phyloP scores from a whole-genome alignment of 2,113 vertebrate species.

The Sisor rabdophorus region DNA sequence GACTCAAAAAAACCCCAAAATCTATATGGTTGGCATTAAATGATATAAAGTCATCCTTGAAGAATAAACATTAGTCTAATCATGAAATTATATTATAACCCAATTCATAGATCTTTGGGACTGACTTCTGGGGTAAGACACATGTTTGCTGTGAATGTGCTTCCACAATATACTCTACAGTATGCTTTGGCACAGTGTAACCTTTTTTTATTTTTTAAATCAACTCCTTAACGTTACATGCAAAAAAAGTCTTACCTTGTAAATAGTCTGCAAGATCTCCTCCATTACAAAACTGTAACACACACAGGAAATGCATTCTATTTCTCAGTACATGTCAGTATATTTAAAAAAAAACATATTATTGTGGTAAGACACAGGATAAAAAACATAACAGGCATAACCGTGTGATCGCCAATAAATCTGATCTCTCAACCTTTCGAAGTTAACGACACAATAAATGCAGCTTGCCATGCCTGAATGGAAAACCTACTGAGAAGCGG shows the following conservation, averaged over 20 bases:
- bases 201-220: background rate
- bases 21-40: too few species aligned
- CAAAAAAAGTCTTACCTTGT: constrained; percentile 80
- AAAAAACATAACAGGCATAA: constrained; percentile 2
- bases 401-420: constrained; percentile 31
- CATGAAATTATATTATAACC: too few species aligned
- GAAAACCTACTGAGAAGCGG: background rate
- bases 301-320: constrained; percentile 42
- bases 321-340: constrained; percentile 12
- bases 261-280: constrained; percentile 98
- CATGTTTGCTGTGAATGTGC: background rate
- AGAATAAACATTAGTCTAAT: background rate
- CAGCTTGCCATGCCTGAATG: background rate
- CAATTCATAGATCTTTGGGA: constrained; percentile 28
- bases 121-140: background rate
- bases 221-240: background rate
- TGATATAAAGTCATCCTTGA: background rate
- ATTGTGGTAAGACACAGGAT: background rate
- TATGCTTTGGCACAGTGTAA: background rate
- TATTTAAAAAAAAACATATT: background rate
- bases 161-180: background rate
- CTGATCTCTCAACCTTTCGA: constrained; percentile 1
- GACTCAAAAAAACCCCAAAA: background rate
- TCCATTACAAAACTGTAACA: constrained; percentile 91
- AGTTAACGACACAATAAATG: background rate